Evolutionary conservation across 2,888 invertebrate species (phyloP).

Genomic region (Pollenia labialis): DNA sequence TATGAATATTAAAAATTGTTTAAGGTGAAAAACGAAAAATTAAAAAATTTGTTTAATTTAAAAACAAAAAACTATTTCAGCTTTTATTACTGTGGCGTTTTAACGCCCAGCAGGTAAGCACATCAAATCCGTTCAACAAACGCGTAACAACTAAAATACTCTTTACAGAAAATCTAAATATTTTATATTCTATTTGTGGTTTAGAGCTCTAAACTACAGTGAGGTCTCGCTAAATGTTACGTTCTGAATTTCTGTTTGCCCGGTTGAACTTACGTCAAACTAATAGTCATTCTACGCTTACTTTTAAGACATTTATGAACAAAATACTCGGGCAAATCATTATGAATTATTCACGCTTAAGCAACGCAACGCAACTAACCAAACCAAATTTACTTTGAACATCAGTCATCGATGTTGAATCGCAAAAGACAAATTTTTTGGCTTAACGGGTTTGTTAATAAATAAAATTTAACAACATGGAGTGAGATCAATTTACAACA

Average conservation of each 20-base stretch:
- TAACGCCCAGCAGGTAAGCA: slow-evolving; percentile 59
- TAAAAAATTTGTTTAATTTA: slow-evolving; percentile 11
- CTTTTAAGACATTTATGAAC: no score
- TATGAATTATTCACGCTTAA: no score
- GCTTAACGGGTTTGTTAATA: no score
- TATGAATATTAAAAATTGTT: slow-evolving; percentile 48
- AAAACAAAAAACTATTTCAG: slow-evolving; percentile 39
- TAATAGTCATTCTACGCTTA: no score
- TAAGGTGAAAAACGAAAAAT: not conserved
- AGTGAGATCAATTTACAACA: no score
- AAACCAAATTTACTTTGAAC: no score
- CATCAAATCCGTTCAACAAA: slow-evolving; percentile 61
- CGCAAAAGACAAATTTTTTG: no score
- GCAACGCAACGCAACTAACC: no score
- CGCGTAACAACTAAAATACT: slow-evolving; percentile 69
- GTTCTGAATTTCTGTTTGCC: not conserved
- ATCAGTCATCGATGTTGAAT: no score
- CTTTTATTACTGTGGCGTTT: slow-evolving; percentile 56
- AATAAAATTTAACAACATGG: no score
- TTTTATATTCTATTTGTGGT: slow-evolving; percentile 53
- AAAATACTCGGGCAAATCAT: no score
- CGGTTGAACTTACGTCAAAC: no score
- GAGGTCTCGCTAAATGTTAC: not conserved
- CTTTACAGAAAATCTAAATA: slow-evolving; percentile 38
- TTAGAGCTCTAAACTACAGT: slow-evolving; percentile 47